These are phyloP conservation scores for Bactericera cockerelli DNA, from an alignment of 1,140 invertebrate genomes.

Conservation along the genomic window DNA sequence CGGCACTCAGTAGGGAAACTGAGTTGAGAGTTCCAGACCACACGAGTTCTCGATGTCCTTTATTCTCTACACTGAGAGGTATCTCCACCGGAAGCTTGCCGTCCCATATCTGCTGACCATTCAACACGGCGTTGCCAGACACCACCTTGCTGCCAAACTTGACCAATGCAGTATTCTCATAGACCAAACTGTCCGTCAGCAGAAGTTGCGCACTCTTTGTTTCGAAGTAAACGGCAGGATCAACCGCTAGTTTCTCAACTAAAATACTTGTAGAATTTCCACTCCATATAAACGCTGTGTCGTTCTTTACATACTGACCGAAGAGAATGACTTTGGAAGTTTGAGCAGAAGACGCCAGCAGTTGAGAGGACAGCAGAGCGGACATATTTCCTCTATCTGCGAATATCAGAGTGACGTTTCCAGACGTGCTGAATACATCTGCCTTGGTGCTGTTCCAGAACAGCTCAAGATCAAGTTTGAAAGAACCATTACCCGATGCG, in stretches of 20 bases:
- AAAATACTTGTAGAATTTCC: slow-evolving; percentile 1
- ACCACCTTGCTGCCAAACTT: background rate
- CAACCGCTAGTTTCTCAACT: background rate
- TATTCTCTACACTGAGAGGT: background rate
- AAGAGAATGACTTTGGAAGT: slow-evolving; percentile 6
- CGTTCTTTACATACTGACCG: slow-evolving; percentile 2
- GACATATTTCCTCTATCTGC: background rate
- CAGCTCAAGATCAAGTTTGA: background rate
- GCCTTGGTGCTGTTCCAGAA: background rate
- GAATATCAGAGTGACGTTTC: background rate
- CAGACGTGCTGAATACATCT: background rate
- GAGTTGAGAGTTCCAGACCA: background rate
- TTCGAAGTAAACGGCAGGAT: background rate
- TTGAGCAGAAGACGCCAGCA: background rate
- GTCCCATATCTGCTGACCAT: background rate
- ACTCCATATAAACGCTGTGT: background rate
- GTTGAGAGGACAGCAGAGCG: background rate
- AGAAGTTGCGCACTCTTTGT: background rate
- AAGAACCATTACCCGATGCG: background rate
- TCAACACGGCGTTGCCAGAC: background rate
- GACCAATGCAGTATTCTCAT: background rate
- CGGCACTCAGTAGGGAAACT: background rate
- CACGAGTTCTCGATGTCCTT: background rate
- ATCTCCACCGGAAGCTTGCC: background rate
- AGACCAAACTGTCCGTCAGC: background rate